Conservation (phyloP, 2,797 vertebrate species). For the Pangasius macronema region DNA sequence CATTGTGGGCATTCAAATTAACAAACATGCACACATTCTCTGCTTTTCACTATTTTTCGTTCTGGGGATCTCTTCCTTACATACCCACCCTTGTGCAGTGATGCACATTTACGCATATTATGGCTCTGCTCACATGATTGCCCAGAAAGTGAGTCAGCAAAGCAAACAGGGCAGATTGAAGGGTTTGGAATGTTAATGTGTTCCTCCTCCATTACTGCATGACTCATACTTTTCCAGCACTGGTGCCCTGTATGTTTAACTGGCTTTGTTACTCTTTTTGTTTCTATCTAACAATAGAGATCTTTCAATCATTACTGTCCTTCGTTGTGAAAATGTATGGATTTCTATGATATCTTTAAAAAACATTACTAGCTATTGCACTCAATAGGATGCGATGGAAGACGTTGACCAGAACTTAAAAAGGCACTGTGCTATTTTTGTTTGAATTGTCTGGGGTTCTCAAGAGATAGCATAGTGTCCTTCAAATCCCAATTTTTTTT, state of each 20-base stretch:
- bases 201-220: slow-evolving; percentile 42
- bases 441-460: neutral
- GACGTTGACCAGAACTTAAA: neutral
- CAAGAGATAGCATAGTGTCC: neutral
- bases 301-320: neutral
- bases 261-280: slow-evolving; percentile 28
- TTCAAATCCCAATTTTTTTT: neutral
- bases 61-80: neutral
- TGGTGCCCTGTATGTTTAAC: slow-evolving; percentile 32
- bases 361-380: neutral
- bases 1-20: neutral
- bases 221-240: slow-evolving; percentile 50
- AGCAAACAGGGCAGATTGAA: slow-evolving; percentile 16
- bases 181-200: slow-evolving; percentile 43
- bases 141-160: slow-evolving; percentile 7
- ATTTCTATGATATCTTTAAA: neutral
- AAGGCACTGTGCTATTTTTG: neutral
- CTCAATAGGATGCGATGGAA: neutral
- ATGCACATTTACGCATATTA: slow-evolving; percentile 11
- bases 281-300: neutral
- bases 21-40: neutral
- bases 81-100: neutral
- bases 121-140: neutral
- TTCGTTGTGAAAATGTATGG: neutral
- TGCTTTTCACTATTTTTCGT: neutral